Evolutionary conservation across 2,888 invertebrate genomes (phyloP), one percentile per base, ranked within the genome.

Genomic region (Eremobia ochroleuca): DNA sequence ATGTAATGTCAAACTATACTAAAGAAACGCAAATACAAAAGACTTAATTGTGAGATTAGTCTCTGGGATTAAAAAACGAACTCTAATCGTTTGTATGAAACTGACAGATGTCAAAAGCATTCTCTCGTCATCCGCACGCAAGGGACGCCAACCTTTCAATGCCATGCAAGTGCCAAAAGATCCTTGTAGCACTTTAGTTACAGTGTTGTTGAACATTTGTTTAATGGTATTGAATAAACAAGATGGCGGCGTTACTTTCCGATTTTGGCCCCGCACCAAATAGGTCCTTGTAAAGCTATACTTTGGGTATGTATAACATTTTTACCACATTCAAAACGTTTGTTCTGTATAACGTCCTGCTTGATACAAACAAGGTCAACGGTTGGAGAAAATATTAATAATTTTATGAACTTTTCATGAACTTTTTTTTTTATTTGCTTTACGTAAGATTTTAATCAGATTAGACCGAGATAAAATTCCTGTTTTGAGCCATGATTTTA

Each of bases 371-470:
- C n/a, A n/a, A n/a, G n/a, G n/a, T n/a, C n/a, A 64, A 61, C 55
- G 64, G 55, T n/a, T 58, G 25, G 28, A 59, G 37, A 76, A 61
- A 73, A 65, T 64, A 9, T 34, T 18, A 34, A 58, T 64, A 9
- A 58, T 75, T 79, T 70, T 79, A 59, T n/a, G n/a, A n/a, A n/a
- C 73, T 77, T 81, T 79, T 77, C 76, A 73, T 74, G 25, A 66
- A 65, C 18, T 46, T 58, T 61, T 69, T 70, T 64, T 65, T 80
- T 67, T 34, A 69, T 76, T 79, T 64, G 40, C 52, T 80, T 82
- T 73, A 76, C 66, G 79, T 78, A 77, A 66, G 80, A 73, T 76
- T 76, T 67, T 65, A 69, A 75, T 65, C 64, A 65, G 66, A 66
- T 73, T 49, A 66, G 31, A 37, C 61, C 25, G 28, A 73, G 62